Base-by-base conservation (phyloP, 2,888 invertebrate species). In the Quadroppia sp. region DNA sequence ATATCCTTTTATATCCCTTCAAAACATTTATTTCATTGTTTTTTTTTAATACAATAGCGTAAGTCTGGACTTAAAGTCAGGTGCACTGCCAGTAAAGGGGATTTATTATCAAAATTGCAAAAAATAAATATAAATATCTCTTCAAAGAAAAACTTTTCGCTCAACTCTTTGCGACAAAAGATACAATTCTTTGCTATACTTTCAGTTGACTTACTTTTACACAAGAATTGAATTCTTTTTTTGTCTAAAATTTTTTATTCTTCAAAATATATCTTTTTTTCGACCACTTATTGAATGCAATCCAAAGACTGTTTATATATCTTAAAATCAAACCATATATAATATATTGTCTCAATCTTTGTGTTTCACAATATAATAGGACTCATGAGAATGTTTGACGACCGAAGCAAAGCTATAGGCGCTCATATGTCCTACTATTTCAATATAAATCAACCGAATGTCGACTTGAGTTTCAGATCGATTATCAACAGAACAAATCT, bases 361-460 rank as follows among this genome's bases (percentile, higher is more conserved):
- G 28, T 23, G 42, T 71, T 40, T 61, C 45, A 45, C n/a, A n/a
- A n/a, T 7, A 53, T 56, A 56, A 36, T 32, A 76, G 76, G 76
- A 48, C 61, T 76, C 15, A 70, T 67, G 40, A 71, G 67, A 53
- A 71, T 74, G 45, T 74, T 76, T 71, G 76, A 71, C 40, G 56
- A 70, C 13, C 40, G 59, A 20, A 71, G 30, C 32, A 74, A 74
- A 69, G 25, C 40, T 15, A 50, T 72, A 36, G 74, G 74, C 45
- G 45, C 25, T 53, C 72, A 71, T 42, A 69, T 76, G 30, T 76
- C 74, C 13, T 15, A 48, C 45, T 72, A 64, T 32, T 76, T 76
- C 59, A 74, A 20, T n/a, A 72, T 76, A 59, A 50, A 30, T 42
- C 53, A 76, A 40, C 76, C 76, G 20, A 17, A 28, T 25, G 56